These are phyloP conservation scores for Myoxocephalus aenaeus DNA, from an alignment of 2,797 vertebrate genomes.

Conservation along the genomic window DNA sequence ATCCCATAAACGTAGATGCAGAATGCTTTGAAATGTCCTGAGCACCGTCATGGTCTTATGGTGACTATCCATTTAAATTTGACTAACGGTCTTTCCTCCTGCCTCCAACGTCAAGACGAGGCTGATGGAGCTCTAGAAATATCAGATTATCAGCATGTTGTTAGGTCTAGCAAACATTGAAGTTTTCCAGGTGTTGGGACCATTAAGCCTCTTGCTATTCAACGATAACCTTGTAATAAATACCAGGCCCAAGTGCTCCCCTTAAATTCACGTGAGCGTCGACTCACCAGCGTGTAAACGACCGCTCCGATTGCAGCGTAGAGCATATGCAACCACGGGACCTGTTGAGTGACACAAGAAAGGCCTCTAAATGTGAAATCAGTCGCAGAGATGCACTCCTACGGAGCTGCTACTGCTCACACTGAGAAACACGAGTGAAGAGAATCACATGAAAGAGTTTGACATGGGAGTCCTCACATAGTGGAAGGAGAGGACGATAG, in stretches of 20 bases:
- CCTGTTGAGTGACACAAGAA: conserved; percentile 77
- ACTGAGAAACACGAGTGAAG: conserved; percentile 33
- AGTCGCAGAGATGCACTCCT: conserved; percentile 33
- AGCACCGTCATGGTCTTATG: not conserved
- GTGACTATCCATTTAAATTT: not conserved
- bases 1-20: not conserved
- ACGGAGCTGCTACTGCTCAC: conserved; percentile 23
- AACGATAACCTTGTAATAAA: conserved; percentile 16
- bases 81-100: not conserved
- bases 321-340: conserved; percentile 96
- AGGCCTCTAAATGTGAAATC: conserved; percentile 55
- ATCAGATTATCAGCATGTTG: not conserved
- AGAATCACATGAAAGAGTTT: conserved; percentile 34
- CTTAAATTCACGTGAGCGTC: not conserved
- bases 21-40: not conserved
- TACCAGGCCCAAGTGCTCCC: not conserved
- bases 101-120: not conserved
- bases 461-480: conserved; percentile 84
- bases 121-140: not conserved
- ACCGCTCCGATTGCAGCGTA: conserved; percentile 93
- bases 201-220: conserved; percentile 9
- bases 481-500: conserved; percentile 91
- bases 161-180: not conserved
- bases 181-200: not conserved
- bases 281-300: conserved; percentile 94